Conservation (phyloP, 2,797 vertebrate species). For the Pyrocephalus nanus region DNA sequence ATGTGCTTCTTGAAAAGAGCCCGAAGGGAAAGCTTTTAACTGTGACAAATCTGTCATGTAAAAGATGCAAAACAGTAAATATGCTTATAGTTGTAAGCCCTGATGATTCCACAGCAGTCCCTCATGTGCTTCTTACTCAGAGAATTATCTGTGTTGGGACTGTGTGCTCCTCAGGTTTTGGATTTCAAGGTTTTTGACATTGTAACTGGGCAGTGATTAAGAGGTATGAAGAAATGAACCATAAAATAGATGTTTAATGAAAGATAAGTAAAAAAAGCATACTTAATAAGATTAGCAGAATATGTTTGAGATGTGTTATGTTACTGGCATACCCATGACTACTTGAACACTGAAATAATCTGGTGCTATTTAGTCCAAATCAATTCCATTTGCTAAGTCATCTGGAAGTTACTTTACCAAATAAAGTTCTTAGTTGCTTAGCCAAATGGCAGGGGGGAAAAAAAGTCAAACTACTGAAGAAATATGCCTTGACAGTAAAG, state of each 20-base stretch:
- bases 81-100: background rate
- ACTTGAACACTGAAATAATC: constrained; percentile 20
- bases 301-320: background rate
- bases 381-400: constrained; percentile 24
- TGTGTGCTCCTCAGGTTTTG: background rate
- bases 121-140: background rate
- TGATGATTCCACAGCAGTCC: background rate
- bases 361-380: constrained; percentile 14
- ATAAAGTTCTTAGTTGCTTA: constrained; percentile 16
- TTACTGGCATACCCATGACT: background rate
- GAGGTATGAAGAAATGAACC: background rate
- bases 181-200: background rate
- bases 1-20: background rate
- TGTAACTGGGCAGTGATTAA: background rate
- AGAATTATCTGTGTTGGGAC: background rate
- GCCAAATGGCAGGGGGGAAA: background rate
- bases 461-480: background rate
- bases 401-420: constrained; percentile 32
- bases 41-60: background rate
- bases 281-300: background rate
- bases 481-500: background rate
- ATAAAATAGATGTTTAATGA: background rate
- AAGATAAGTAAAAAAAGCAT: background rate
- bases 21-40: background rate
- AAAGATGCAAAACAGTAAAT: background rate